Percentiles rank a stretch among this genome's conserved stretches.
These are phyloP conservation scores for Vanessa cardui DNA, from an alignment of 2,888 invertebrate species.

Conservation along the genomic window DNA sequence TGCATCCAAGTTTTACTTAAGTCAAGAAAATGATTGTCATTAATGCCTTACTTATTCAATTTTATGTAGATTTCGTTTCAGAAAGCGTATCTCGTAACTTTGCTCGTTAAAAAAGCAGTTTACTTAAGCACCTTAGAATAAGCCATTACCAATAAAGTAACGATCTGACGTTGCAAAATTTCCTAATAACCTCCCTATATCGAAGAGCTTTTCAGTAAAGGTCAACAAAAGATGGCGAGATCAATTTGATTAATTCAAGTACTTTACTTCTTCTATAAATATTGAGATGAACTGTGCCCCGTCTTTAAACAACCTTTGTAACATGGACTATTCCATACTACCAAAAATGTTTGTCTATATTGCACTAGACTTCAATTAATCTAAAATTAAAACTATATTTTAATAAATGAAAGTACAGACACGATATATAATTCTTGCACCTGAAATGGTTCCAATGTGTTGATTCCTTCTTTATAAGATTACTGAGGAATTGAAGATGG, in stretches of 20 bases:
- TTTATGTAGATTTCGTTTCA: slow-evolving; percentile 10
- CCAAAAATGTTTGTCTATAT: too few relatives aligned
- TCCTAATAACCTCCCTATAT: slow-evolving; percentile 40
- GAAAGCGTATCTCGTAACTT: slow-evolving; percentile 27
- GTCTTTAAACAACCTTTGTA: not conserved
- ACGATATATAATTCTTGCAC: slow-evolving; percentile 41
- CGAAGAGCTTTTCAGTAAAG: slow-evolving; percentile 42
- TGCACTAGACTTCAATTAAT: too few relatives aligned
- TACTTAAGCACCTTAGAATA: slow-evolving; percentile 29
- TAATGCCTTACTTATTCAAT: slow-evolving; percentile 5
- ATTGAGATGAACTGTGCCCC: slow-evolving; percentile 43
- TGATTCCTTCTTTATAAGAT: slow-evolving; percentile 8
- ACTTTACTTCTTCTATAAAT: slow-evolving; percentile 50
- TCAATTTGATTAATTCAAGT: slow-evolving; percentile 55
- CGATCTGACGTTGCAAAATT: slow-evolving; percentile 35
- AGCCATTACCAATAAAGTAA: slow-evolving; percentile 32
- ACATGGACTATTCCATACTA: too few relatives aligned
- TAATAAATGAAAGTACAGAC: too few relatives aligned
- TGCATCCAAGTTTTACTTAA: too few relatives aligned
- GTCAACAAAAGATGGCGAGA: slow-evolving; percentile 46
- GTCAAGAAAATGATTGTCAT: slow-evolving; percentile 4
- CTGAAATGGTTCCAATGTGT: slow-evolving; percentile 40
- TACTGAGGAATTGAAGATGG: slow-evolving; percentile 4
- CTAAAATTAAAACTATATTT: too few relatives aligned
- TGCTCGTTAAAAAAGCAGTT: slow-evolving; percentile 32